Percentiles rank a stretch among this genome's conserved stretches.
Evolutionary conservation across 1,140 invertebrate genomes (phyloP).

Genomic region (Metopolophium dirhodum): DNA sequence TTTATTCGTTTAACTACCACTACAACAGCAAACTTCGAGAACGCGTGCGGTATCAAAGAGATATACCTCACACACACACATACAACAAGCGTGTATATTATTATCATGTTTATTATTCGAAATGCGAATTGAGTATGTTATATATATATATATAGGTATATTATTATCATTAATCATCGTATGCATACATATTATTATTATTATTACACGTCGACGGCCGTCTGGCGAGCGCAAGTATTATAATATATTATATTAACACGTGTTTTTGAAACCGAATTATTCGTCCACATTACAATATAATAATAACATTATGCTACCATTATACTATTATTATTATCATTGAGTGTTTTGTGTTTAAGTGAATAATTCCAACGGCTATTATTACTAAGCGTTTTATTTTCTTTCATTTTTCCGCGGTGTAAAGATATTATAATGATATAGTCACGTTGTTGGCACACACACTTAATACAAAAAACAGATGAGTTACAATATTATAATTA

Average conservation of each 20-base stretch:
- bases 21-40: not conserved
- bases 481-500: not conserved
- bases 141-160: not conserved
- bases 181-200: not conserved
- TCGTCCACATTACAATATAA: not conserved
- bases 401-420: not conserved
- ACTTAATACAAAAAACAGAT: not conserved
- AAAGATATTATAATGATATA: not conserved
- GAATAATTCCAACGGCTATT: not conserved
- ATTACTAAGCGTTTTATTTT: not conserved
- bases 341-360: not conserved
- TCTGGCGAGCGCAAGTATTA: not conserved
- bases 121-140: not conserved
- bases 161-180: not conserved
- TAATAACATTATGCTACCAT: not conserved
- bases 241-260: not conserved
- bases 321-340: not conserved
- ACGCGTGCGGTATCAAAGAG: not conserved
- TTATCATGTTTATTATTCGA: not conserved
- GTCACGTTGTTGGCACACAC: not conserved
- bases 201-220: not conserved
- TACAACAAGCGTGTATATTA: not conserved
- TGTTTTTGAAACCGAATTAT: constrained; percentile 3
- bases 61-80: not conserved
- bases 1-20: not conserved